Percentiles rank a stretch among this genome's conserved stretches.
Conservation (phyloP, 2,113 vertebrate genomes). For the Platanista minor region DNA sequence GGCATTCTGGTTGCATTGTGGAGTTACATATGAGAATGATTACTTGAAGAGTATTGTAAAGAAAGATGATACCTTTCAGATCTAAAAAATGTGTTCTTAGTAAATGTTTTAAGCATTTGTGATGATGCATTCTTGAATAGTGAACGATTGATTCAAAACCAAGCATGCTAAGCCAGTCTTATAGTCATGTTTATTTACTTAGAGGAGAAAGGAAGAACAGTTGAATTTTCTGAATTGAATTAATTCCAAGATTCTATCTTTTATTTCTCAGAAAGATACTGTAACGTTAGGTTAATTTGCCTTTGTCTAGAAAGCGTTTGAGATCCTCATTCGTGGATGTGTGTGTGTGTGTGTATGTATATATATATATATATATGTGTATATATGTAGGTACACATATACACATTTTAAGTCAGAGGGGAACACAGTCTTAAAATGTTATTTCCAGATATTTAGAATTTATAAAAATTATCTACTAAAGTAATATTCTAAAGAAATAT, state of each 20-base stretch:
- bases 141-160: not conserved
- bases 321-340: not conserved
- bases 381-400: not conserved
- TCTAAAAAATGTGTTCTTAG: not conserved
- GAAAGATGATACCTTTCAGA: not conserved
- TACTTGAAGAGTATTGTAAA: not conserved
- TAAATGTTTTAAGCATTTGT: not conserved
- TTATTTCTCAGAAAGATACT: not conserved
- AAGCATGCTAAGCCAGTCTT: not conserved
- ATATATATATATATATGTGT: no score
- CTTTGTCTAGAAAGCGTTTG: not conserved
- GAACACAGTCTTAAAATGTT: not conserved
- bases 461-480: not conserved
- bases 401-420: not conserved
- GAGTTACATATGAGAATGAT: not conserved
- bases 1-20: not conserved
- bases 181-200: not conserved
- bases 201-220: not conserved
- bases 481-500: conserved; percentile 1
- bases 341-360: not conserved
- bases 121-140: not conserved
- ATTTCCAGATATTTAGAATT: not conserved
- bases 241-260: not conserved
- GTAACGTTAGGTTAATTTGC: not conserved
- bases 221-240: conserved; percentile 6